A percentile compares a stretch with the other conserved stretches of the same genome.
Evolutionary conservation across 2,888 invertebrate species (phyloP).

Genomic region (Monoplex corrugatus): DNA sequence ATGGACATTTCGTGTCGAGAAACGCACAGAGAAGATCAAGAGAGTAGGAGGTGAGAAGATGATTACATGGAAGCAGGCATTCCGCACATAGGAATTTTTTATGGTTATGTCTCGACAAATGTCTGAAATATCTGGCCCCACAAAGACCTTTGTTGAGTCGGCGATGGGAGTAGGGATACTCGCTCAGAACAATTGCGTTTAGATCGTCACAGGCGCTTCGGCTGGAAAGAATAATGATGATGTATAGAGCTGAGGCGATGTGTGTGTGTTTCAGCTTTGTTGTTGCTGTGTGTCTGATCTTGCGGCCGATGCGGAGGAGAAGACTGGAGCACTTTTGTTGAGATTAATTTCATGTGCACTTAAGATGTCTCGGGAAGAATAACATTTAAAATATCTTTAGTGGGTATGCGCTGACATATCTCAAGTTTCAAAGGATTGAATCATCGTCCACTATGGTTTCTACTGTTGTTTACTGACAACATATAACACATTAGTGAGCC

Average conservation of each 20-base stretch:
- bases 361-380: no score
- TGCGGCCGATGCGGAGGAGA: no score
- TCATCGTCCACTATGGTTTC: background rate
- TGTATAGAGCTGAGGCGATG: no score
- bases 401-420: background rate
- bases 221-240: no score
- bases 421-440: background rate
- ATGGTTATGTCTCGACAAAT: conserved; percentile 17
- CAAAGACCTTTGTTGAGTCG: conserved; percentile 21
- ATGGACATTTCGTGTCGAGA: background rate
- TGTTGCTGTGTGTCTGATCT: no score
- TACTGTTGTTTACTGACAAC: background rate
- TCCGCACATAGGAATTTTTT: background rate
- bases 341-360: no score
- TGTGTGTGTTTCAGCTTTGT: no score
- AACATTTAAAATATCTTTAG: no score
- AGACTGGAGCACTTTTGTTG: no score
- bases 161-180: background rate
- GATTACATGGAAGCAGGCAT: conserved; percentile 17
- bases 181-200: no score
- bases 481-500: no score
- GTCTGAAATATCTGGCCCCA: background rate
- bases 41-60: background rate
- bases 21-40: background rate
- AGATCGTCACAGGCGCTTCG: no score